Conservation (phyloP, 2,888 invertebrate genomes). For the Drosophila setosimentum region DNA sequence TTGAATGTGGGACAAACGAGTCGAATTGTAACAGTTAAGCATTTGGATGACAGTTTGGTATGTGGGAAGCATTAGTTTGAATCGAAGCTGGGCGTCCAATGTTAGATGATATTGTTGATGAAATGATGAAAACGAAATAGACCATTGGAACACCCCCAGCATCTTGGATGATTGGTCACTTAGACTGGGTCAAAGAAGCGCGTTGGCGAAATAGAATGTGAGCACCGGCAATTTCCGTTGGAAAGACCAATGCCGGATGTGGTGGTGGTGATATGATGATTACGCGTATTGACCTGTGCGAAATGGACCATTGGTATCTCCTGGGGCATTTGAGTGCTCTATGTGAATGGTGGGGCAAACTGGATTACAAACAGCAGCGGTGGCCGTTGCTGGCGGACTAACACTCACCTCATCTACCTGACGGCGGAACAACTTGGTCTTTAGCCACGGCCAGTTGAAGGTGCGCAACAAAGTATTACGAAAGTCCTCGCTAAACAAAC, state of each 20-base stretch:
- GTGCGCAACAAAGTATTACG: constrained; percentile 89
- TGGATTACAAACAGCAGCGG: constrained; percentile 37
- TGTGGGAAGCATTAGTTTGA: background rate
- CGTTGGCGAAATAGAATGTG: background rate
- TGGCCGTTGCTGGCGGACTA: constrained; percentile 55
- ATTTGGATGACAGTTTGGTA: background rate
- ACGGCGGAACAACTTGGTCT: constrained; percentile 78
- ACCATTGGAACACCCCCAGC: background rate
- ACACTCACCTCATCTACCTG: constrained; percentile 83
- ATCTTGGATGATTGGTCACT: background rate
- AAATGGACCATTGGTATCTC: constrained; percentile 65
- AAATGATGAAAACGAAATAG: background rate
- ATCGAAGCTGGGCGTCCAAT: background rate
- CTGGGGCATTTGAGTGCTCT: constrained; percentile 42
- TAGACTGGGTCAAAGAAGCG: constrained; percentile 1
- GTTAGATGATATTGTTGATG: background rate
- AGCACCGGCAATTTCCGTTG: constrained; percentile 74
- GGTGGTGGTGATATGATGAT: constrained; percentile 83
- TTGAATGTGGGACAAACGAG: constrained; percentile 4
- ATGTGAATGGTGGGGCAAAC: constrained; percentile 55
- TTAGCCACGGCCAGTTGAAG: constrained; percentile 87
- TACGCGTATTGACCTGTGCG: constrained; percentile 49
- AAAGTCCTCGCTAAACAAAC: constrained; percentile 91
- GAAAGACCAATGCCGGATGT: constrained; percentile 84
- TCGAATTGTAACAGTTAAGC: background rate